These are phyloP conservation scores for Gymnobelideus leadbeateri DNA, from an alignment of 2,113 vertebrate genomes.

Conservation along the genomic window DNA sequence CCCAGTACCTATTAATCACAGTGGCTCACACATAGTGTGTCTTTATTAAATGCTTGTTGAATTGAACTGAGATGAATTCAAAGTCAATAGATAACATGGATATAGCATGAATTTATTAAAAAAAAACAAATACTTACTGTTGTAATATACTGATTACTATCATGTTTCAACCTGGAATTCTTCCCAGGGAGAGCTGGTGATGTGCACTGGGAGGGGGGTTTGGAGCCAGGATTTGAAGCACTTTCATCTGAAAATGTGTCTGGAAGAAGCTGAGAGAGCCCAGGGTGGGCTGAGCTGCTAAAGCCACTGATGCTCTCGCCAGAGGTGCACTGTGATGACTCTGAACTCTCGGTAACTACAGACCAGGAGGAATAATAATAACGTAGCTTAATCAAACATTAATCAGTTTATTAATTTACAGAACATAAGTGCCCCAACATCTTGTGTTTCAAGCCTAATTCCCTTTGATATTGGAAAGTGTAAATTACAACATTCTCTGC, in stretches of 20 bases:
- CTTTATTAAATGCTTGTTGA: neutral
- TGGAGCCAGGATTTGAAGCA: constrained; percentile 77
- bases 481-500: neutral
- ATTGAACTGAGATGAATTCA: neutral
- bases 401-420: neutral
- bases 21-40: neutral
- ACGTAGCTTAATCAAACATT: neutral
- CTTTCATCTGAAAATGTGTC: constrained; percentile 81
- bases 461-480: neutral
- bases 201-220: constrained; percentile 71
- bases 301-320: constrained; percentile 82
- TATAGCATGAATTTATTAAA: neutral
- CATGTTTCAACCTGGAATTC: constrained; percentile 76
- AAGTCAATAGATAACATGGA: neutral
- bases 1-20: neutral
- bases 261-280: constrained; percentile 66
- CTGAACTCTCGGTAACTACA: constrained; percentile 85
- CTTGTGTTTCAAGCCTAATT: neutral
- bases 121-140: constrained; percentile 79
- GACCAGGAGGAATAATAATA: neutral
- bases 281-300: constrained; percentile 70
- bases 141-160: constrained; percentile 83
- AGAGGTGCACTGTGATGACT: constrained; percentile 87
- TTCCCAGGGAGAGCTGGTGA: constrained; percentile 81
- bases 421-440: neutral